A percentile compares a stretch with the other conserved stretches of the same genome.
Conservation (phyloP, 2,888 invertebrate genomes). For the Oligia strigilis region DNA sequence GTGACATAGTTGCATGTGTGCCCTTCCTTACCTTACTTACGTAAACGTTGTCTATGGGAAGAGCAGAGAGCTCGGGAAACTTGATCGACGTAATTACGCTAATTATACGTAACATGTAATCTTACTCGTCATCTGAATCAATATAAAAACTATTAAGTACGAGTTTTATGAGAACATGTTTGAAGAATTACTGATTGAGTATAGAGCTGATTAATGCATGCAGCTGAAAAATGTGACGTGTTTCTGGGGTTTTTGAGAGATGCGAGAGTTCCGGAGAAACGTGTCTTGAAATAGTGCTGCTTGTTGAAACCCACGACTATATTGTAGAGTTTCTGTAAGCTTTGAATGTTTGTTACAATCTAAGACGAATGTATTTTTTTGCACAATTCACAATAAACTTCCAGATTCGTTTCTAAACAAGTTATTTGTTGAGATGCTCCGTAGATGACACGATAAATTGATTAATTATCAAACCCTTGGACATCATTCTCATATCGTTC, state of each 20-base stretch:
- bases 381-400: background rate
- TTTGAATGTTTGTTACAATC: background rate
- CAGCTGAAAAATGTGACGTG: no score
- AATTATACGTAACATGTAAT: conserved; percentile 44
- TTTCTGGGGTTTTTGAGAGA: background rate
- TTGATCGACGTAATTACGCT: conserved; percentile 45
- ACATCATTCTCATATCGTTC: background rate
- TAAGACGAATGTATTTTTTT: background rate
- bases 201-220: background rate
- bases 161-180: conserved; percentile 2
- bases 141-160: conserved; percentile 41
- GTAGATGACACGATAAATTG: background rate
- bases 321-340: background rate
- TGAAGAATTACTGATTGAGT: conserved; percentile 3
- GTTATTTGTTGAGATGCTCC: background rate
- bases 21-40: conserved; percentile 45
- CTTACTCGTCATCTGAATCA: conserved; percentile 32
- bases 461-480: background rate
- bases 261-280: no score
- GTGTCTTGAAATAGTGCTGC: background rate
- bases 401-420: background rate
- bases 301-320: background rate
- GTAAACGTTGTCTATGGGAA: conserved; percentile 41
- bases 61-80: conserved; percentile 36
- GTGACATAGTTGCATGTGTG: conserved; percentile 37